Evolutionary conservation across 2,888 invertebrate genomes (phyloP), one percentile per base, ranked within the genome.

Genomic region (Hofmannophila pseudospretella): DNA sequence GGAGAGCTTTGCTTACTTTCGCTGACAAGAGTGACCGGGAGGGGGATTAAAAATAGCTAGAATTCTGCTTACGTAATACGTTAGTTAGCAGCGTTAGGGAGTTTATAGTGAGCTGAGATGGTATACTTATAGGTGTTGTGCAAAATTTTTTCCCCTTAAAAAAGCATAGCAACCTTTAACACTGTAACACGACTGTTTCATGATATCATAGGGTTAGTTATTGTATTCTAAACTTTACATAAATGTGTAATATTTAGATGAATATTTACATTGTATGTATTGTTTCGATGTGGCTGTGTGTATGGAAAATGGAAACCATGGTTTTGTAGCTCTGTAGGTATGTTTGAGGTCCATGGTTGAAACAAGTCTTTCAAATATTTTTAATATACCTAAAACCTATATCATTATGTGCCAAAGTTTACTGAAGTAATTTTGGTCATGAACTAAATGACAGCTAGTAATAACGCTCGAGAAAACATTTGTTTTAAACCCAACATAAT

Each of bases 151-250:
- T n/a, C n/a, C n/a, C n/a, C n/a, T n/a, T n/a, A n/a, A n/a, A n/a
- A n/a, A n/a, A n/a, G n/a, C n/a, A n/a, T n/a, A n/a, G n/a, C n/a
- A n/a, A n/a, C n/a, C n/a, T n/a, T n/a, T n/a, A n/a, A n/a, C n/a
- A n/a, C n/a, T n/a, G n/a, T n/a, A n/a, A n/a, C n/a, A n/a, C 53
- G 63, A 67, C 62, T 68, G 65, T 66, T 50, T 56, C 60, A 56
- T 49, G 30, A 66, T 66, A 67, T 67, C 65, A 56, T 68, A 67
- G 63, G 38, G 38, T 53, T 57, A 55, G 48, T 8, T 35, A 19
- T 46, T 37, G 49, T 57, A 52, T 59, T 61, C 54, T 60, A 57
- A 54, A 16, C 16, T 30, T 28, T 28, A 32, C 26, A 22, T 32
- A 32, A 9, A 19, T 14, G 20, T 20, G 22, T 20, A 32, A n/a